Conservation (phyloP, 53 echinoderm and acorn worm genomes). For the Apostichopus leukothele region DNA sequence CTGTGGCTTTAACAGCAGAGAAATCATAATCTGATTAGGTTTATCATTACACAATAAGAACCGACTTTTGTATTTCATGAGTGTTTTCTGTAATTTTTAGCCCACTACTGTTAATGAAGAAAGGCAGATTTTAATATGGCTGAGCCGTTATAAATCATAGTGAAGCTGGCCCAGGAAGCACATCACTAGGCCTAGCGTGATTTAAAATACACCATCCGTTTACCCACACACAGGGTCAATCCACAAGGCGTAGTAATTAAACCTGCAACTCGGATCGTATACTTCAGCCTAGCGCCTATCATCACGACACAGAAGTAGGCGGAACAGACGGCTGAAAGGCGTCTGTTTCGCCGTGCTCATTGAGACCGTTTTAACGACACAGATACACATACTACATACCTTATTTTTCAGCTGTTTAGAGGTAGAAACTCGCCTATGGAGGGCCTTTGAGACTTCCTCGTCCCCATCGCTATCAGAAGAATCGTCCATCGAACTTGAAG, state of each 20-base stretch:
- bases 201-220: too few relatives aligned
- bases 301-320: constrained; percentile 3
- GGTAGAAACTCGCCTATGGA: constrained; percentile 95
- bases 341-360: not conserved
- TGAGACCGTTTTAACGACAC: not conserved
- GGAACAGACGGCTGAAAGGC: constrained; percentile 26
- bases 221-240: not conserved
- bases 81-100: too few relatives aligned
- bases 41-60: too few relatives aligned
- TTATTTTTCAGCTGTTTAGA: constrained; percentile 99
- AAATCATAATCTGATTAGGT: too few relatives aligned
- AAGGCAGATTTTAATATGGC: too few relatives aligned
- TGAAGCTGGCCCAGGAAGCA: too few relatives aligned
- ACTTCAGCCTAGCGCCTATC: not conserved
- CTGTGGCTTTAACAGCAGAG: too few relatives aligned
- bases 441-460: constrained; percentile 82
- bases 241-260: not conserved
- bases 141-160: too few relatives aligned
- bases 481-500: constrained; percentile 82
- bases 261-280: not conserved
- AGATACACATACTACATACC: constrained; percentile 54
- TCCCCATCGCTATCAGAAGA: constrained; percentile 97
- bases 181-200: too few relatives aligned
- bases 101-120: too few relatives aligned
- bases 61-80: too few relatives aligned